phyloP scores from a whole-genome alignment of 1,140 invertebrate genomes.

The Drosophila elegans region DNA sequence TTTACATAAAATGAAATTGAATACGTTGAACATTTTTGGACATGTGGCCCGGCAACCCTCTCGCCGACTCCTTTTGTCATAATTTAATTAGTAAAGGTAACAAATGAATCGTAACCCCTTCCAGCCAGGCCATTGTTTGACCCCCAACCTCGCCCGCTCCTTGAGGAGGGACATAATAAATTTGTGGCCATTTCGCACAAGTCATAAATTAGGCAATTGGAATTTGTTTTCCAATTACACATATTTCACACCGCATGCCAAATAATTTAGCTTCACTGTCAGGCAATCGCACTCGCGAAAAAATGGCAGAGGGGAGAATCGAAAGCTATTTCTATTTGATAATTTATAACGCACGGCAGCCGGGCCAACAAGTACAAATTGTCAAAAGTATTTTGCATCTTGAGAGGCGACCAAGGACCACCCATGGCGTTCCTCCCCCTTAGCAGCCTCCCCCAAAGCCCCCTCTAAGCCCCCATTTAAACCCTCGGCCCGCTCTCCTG shows the following conservation, averaged over 20 bases:
- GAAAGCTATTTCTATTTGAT: conserved; percentile 80
- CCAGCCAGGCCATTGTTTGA: conserved; percentile 19
- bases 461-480: neutral
- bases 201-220: conserved; percentile 78
- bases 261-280: conserved; percentile 53
- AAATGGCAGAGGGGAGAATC: conserved; percentile 35
- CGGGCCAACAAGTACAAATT: conserved; percentile 77
- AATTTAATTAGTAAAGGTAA: conserved; percentile 76
- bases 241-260: conserved; percentile 82
- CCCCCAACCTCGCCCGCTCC: conserved; percentile 8
- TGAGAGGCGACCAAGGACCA: conserved; percentile 54
- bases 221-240: conserved; percentile 82
- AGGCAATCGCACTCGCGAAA: conserved; percentile 22
- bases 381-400: conserved; percentile 79
- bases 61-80: conserved; percentile 47
- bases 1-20: conserved; percentile 83
- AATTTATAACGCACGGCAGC: conserved; percentile 79
- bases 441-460: too few relatives aligned
- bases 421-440: conserved; percentile 51
- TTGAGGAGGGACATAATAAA: conserved; percentile 62
- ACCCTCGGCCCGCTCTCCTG: conserved; percentile 31
- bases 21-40: conserved; percentile 63
- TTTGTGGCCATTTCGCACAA: conserved; percentile 58
- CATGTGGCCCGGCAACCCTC: conserved; percentile 58
- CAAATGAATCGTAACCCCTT: conserved; percentile 45